Percentiles rank a stretch among this genome's conserved stretches.
Conservation (phyloP, 2,113 vertebrate genomes). For the Mystacornis crossleyi region DNA sequence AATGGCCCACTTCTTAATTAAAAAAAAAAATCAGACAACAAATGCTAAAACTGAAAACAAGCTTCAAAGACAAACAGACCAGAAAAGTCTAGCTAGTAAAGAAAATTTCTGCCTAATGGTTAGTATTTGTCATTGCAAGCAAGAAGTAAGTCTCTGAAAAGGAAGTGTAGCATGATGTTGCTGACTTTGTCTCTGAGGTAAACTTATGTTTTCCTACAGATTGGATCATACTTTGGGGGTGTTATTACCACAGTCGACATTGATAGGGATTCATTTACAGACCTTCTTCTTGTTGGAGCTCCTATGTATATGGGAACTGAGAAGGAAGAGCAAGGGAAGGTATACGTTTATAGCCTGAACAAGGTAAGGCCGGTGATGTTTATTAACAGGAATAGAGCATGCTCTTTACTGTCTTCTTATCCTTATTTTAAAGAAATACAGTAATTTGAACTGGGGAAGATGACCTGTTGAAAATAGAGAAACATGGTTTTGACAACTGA, state of each 20-base stretch:
- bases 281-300: slow-evolving; percentile 90
- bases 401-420: not conserved
- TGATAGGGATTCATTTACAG: slow-evolving; percentile 84
- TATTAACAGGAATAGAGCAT: not conserved
- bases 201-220: slow-evolving; percentile 70
- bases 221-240: slow-evolving; percentile 95
- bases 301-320: slow-evolving; percentile 97
- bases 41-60: not conserved
- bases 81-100: not conserved
- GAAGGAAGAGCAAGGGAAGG: slow-evolving; percentile 92
- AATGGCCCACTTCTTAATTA: not conserved
- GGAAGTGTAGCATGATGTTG: not conserved
- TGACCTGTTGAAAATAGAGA: not conserved
- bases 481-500: not conserved
- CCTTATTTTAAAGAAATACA: not conserved
- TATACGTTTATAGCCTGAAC: slow-evolving; percentile 88
- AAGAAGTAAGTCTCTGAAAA: not conserved
- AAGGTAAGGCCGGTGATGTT: slow-evolving; percentile 70
- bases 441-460: not conserved
- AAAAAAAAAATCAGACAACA: not conserved
- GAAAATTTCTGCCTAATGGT: not conserved
- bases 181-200: not conserved
- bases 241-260: slow-evolving; percentile 90
- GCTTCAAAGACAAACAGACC: not conserved
- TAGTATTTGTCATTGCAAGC: not conserved